A percentile compares a stretch with the other conserved stretches of the same genome.
Conservation (phyloP, 2,888 invertebrate species). For the Biston stratarius region DNA sequence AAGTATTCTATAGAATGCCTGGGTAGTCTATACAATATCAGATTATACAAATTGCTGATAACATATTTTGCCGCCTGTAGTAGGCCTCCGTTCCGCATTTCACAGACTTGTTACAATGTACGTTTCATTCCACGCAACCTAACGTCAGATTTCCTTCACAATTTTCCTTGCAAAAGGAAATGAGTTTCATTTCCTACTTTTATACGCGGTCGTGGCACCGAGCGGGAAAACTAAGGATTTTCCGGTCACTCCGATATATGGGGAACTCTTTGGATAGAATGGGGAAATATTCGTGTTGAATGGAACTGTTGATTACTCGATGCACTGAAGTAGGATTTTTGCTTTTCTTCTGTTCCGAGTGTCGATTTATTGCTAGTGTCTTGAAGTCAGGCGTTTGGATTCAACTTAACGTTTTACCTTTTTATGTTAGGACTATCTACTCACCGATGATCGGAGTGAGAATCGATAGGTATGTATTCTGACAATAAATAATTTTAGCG, state of each 20-base stretch:
- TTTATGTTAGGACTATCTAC: no score
- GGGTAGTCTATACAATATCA: no score
- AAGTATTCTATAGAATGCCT: no score
- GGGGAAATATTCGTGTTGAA: conserved; percentile 6
- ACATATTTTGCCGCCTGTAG: no score
- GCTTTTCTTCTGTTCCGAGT: no score
- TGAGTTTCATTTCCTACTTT: conserved; percentile 37
- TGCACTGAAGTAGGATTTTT: background rate
- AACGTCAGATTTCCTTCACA: conserved; percentile 30
- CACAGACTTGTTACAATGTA: conserved; percentile 19
- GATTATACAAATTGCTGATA: no score
- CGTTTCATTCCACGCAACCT: conserved; percentile 22
- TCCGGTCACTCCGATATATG: conserved; percentile 40
- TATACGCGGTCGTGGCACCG: conserved; percentile 29
- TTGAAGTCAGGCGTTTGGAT: conserved; percentile 5
- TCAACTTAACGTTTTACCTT: background rate
- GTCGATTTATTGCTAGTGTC: background rate
- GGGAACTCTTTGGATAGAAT: conserved; percentile 4
- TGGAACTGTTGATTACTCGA: conserved; percentile 4
- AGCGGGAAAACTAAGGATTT: conserved; percentile 43
- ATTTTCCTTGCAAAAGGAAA: conserved; percentile 33
- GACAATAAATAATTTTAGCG: no score
- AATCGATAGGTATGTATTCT: no score
- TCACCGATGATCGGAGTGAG: no score
- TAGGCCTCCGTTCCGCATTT: background rate